Evolutionary conservation across 1,140 invertebrate species (phyloP), one percentile per base, ranked within the genome.

Genomic region (Danaus melanippus): DNA sequence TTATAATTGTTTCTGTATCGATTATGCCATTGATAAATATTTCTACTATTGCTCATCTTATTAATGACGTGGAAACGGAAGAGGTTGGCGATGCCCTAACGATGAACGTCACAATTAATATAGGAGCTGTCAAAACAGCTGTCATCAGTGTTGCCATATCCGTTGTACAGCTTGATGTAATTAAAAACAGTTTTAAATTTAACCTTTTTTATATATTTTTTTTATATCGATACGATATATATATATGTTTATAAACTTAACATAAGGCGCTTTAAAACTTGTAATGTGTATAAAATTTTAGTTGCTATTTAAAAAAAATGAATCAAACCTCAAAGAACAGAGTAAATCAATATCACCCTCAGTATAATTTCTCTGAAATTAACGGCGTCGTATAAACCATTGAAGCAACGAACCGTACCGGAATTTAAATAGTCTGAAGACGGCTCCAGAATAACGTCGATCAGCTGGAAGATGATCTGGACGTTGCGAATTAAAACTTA

Each of bases 1-100:
- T 86, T 86, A 86, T 86, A 86, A 86, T 86, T 86, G 79, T 86
- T 86, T 86, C 79, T 83, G 83, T 86, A 86, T 86, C 81, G 84
- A 86, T 86, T 86, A 86, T 86, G 84, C 81, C 81, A 86, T 82
- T 84, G 84, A 86, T 84, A 84, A 84, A 84, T 82, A 86, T 84
- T 84, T 78, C 79, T 74, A 79, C 80, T 82, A 86, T 86, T 82
- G 76, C 84, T 82, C 79, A 82, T 86, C 84, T 86, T 86, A 84
- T 86, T 86, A 86, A 86, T 86, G 84, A 86, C 69, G 68, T 82
- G 74, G 77, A 84, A 84, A 67, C 79, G 80, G 80, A 86, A 84
- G 79, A 84, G 67, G 69, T 69, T 72, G 69, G 74, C 66, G 74
- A 72, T 73, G 71, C 64, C 70, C 76, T 79, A 78, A 80, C 79